Evolutionary conservation across 1,140 invertebrate genomes (phyloP).

Genomic region (Cydia pomonella): DNA sequence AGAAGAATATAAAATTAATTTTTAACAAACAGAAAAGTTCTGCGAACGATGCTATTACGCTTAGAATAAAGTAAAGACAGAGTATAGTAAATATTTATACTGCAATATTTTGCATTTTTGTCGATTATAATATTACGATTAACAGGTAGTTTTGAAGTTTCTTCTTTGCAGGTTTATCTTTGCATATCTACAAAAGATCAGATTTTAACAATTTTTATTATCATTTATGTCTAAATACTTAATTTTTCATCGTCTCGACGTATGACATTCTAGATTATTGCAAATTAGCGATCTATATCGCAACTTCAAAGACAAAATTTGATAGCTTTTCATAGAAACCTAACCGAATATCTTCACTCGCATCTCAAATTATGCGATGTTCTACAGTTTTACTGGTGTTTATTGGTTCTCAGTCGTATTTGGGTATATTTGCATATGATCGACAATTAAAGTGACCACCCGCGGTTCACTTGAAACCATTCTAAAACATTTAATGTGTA

Average conservation of each 20-base stretch:
- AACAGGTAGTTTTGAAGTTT: not conserved
- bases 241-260: not conserved
- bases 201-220: not conserved
- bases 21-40: no score
- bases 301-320: slow-evolving; percentile 11
- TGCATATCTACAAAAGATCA: not conserved
- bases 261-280: not conserved
- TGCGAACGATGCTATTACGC: no score
- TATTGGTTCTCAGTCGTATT: not conserved
- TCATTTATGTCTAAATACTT: not conserved
- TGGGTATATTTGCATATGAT: slow-evolving; percentile 61
- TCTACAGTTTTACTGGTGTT: slow-evolving; percentile 27
- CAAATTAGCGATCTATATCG: slow-evolving; percentile 18
- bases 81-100: no score
- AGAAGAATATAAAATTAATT: no score
- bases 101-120: no score
- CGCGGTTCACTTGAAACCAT: slow-evolving; percentile 26
- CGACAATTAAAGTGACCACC: slow-evolving; percentile 70
- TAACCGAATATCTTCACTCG: not conserved
- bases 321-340: slow-evolving; percentile 1
- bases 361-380: slow-evolving; percentile 19
- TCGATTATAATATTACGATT: no score
- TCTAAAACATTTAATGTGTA: slow-evolving; percentile 52
- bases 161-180: not conserved
- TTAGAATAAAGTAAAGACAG: no score